These are phyloP conservation scores for Pao palembangensis DNA, from an alignment of 2,113 vertebrate species.

Conservation along the genomic window DNA sequence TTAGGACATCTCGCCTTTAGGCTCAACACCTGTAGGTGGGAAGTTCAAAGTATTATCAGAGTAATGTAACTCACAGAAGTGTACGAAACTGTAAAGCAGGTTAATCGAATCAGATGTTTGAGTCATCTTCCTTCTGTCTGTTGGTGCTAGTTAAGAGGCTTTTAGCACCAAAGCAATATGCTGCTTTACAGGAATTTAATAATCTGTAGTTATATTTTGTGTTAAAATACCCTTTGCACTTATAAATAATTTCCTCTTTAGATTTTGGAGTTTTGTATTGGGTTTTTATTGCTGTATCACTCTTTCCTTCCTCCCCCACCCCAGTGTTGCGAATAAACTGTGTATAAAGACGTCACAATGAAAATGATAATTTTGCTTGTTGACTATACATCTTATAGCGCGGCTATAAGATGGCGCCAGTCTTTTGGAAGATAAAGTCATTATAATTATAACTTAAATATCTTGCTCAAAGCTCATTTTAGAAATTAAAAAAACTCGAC, in stretches of 20 bases:
- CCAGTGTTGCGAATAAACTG: slow-evolving; percentile 58
- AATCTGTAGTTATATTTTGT: slow-evolving; percentile 35
- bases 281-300: slow-evolving; percentile 16
- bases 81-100: neutral
- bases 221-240: slow-evolving; percentile 50
- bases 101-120: slow-evolving; percentile 7
- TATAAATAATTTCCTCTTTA: slow-evolving; percentile 22
- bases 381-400: no score
- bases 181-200: slow-evolving; percentile 40
- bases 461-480: neutral
- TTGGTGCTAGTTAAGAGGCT: slow-evolving; percentile 30
- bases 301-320: slow-evolving; percentile 27
- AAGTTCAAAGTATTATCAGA: slow-evolving; percentile 26
- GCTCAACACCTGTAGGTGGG: slow-evolving; percentile 16
- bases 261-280: slow-evolving; percentile 12
- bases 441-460: neutral
- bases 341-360: neutral
- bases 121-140: slow-evolving; percentile 23
- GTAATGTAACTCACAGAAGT: slow-evolving; percentile 12
- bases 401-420: slow-evolving; percentile 23
- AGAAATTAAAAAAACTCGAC: neutral
- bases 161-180: slow-evolving; percentile 42
- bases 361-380: neutral
- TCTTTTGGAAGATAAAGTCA: neutral
- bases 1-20: slow-evolving; percentile 19